Conservation (phyloP, 2,113 vertebrate species). For the Gavialis gangeticus region DNA sequence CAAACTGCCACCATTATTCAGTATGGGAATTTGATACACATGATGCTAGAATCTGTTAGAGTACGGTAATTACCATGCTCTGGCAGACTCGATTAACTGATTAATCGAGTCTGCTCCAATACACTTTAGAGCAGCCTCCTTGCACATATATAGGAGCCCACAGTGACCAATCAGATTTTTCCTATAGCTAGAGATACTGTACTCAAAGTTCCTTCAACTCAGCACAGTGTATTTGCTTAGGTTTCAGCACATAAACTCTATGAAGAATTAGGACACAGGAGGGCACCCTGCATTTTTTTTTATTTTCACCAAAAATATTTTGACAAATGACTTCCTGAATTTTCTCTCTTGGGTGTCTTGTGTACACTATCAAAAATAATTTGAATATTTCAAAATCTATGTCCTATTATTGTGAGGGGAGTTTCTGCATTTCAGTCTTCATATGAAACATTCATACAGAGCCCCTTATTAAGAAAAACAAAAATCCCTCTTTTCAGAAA, state of each 20-base stretch:
- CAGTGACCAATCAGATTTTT: background rate
- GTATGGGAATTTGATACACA: no score
- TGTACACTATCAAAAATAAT: background rate
- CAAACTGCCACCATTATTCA: no score
- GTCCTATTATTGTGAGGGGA: fast-evolving
- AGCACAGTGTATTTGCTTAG: background rate
- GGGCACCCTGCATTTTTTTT: background rate
- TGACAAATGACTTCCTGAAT: background rate
- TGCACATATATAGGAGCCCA: no score
- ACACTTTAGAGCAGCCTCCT: no score
- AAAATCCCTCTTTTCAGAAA: background rate
- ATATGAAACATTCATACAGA: fast-evolving
- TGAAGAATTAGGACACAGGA: background rate
- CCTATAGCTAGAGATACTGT: background rate
- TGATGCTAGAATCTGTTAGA: no score
- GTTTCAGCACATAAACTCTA: background rate
- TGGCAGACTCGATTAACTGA: no score
- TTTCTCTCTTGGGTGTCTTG: background rate
- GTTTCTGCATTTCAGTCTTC: background rate
- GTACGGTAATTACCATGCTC: no score
- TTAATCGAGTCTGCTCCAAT: no score
- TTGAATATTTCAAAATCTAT: background rate
- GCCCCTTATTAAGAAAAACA: background rate
- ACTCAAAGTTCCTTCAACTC: background rate
- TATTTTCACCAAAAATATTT: background rate